Percentiles rank a stretch among this genome's conserved stretches.
These are phyloP conservation scores for Tringa solitaria DNA, from an alignment of 2,113 vertebrate species.

Conservation along the genomic window DNA sequence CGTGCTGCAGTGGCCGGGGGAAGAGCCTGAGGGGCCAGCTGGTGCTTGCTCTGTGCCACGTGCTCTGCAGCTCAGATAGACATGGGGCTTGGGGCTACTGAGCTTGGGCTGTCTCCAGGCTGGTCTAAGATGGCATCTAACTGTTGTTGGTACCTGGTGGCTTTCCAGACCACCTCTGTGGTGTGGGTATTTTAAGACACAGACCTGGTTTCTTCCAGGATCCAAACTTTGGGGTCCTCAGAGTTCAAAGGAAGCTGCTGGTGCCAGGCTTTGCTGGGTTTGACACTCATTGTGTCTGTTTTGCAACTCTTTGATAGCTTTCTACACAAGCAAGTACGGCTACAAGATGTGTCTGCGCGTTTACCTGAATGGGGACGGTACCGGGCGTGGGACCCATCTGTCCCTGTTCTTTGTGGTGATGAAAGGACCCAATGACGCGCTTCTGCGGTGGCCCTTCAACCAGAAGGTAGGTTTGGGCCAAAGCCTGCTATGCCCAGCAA, in stretches of 20 bases:
- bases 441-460: conserved; percentile 94
- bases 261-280: neutral
- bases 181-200: neutral
- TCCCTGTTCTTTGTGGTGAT: conserved; percentile 96
- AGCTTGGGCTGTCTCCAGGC: neutral
- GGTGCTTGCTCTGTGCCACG: neutral
- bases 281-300: neutral
- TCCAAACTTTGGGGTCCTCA: neutral
- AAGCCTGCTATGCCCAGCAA: neutral
- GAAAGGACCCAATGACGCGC: conserved; percentile 85
- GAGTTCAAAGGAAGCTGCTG: neutral
- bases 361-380: conserved; percentile 92
- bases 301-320: conserved; percentile 67
- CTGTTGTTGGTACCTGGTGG: neutral
- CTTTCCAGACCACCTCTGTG: neutral
- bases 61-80: accelerated
- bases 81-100: neutral
- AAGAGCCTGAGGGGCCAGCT: neutral
- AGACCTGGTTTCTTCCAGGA: neutral
- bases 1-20: neutral
- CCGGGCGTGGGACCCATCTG: conserved; percentile 87
- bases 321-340: conserved; percentile 93
- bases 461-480: conserved; percentile 83
- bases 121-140: neutral
- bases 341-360: conserved; percentile 94